Base-by-base conservation (phyloP, 92 coral and sea anemone genomes). In the Paramuricea clavata region DNA sequence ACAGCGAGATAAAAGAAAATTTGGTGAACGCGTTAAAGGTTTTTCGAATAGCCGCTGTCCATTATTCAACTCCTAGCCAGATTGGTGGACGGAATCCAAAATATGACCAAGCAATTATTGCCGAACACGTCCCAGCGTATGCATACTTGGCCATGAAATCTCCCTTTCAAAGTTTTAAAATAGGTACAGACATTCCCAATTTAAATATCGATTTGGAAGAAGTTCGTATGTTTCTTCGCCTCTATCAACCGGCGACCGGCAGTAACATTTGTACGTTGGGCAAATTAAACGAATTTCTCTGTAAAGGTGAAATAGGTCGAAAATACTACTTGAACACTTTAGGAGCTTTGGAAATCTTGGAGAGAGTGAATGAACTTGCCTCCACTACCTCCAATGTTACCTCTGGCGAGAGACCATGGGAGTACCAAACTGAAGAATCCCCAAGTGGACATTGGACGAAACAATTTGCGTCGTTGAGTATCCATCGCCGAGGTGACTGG, bases 401-500 rank as follows among this genome's bases (percentile, higher is more conserved):
- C n/a, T n/a, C n/a, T n/a, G 61, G 33, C 6, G 39, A 64, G 8
- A 36, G 10, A 13, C 27, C 6, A 21, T 57, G 27, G 27, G 6
- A 25, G 2, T 57, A 57, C 65, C 3, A 23, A n/a, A 69, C 77
- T 5, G 95, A 89, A 60, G 27, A 21, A 12, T 82, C 93, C n/a
- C 94, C 94, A 25, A 28, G 19, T 16, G 93, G 94, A 34, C 86
- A 85, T 75, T 92, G 94, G 94, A 17, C 88, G 23, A 86, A 81
- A 30, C 88, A 89, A 49, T 92, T 60, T 42, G 95, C 81, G 25
- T 84, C 93, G 0, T 49, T 92, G 9, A 68, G 83, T 17, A 79
- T 92, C 31, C 86, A 92, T 22, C 84, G 95, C 5, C 87, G 95
- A n/a, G 17, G 56, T 3, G 78, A 89, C 73, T 92, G 95, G 95